These are phyloP conservation scores for Agrochola macilenta DNA, from an alignment of 2,888 invertebrate species.

Conservation along the genomic window DNA sequence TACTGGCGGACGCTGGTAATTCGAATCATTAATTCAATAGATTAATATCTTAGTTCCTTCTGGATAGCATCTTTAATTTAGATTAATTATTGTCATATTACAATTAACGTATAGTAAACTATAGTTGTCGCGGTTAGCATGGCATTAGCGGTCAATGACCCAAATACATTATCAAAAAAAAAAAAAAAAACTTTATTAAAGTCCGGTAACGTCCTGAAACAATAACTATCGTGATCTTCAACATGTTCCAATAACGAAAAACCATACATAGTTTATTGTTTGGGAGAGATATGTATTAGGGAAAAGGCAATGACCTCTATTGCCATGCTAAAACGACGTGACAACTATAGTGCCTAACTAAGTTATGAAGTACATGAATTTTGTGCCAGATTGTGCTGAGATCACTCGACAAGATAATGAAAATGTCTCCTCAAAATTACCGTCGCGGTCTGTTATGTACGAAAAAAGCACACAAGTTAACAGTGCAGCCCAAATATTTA, in stretches of 20 bases:
- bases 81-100: not conserved
- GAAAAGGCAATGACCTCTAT: not conserved
- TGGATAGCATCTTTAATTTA: conserved; percentile 12
- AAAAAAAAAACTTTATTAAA: too few species aligned
- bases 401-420: conserved; percentile 19
- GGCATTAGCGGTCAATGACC: not conserved
- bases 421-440: conserved; percentile 21
- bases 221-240: not conserved
- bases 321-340: not conserved
- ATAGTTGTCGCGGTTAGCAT: not conserved
- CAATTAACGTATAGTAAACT: not conserved
- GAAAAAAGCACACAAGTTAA: conserved; percentile 42
- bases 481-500: conserved; percentile 45
- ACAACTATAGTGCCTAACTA: not conserved
- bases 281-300: not conserved
- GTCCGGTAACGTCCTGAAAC: not conserved
- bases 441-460: conserved; percentile 46
- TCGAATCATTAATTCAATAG: conserved; percentile 31
- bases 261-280: not conserved
- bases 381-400: conserved; percentile 3
- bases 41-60: conserved; percentile 3
- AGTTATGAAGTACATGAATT: not conserved
- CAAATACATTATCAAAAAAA: not conserved
- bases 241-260: not conserved
- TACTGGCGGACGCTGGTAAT: conserved; percentile 12